phyloP scores from a whole-genome alignment of 2,113 vertebrate genomes.

The Marcusenius ussheri region DNA sequence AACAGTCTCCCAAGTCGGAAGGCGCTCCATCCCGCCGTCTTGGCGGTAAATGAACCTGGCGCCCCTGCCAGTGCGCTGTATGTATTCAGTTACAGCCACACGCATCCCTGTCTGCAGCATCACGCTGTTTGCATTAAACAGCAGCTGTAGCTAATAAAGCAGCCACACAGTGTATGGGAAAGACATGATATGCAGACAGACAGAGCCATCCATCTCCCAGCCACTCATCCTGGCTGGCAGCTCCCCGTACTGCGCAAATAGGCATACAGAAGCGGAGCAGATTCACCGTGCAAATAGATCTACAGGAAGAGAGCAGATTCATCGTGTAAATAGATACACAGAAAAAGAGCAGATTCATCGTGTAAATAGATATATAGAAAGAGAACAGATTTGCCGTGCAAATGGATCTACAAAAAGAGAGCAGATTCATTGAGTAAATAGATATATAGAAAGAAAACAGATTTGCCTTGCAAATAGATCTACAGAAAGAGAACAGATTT shows the following conservation, averaged over 20 bases:
- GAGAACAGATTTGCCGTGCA: background rate
- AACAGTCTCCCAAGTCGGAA: background rate
- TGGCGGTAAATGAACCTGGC: background rate
- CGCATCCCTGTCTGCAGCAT: background rate
- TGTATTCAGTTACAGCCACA: background rate
- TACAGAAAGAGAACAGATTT: background rate
- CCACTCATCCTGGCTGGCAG: background rate
- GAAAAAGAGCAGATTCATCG: background rate
- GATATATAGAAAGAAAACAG: background rate
- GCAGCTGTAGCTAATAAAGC: background rate
- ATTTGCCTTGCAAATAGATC: background rate
- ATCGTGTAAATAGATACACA: too few species aligned
- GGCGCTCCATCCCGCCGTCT: background rate
- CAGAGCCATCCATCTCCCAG: background rate
- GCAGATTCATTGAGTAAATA: background rate
- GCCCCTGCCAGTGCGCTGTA: background rate
- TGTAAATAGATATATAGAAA: background rate
- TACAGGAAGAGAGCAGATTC: too few species aligned
- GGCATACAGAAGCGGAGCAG: constrained; percentile 7
- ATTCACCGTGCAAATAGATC: too few species aligned
- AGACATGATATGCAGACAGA: constrained; percentile 21
- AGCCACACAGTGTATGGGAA: background rate
- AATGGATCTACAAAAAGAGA: background rate
- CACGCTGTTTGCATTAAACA: background rate
- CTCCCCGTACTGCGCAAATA: background rate